Conservation (phyloP, 2,797 vertebrate species). For the Ispidina lecontei region DNA sequence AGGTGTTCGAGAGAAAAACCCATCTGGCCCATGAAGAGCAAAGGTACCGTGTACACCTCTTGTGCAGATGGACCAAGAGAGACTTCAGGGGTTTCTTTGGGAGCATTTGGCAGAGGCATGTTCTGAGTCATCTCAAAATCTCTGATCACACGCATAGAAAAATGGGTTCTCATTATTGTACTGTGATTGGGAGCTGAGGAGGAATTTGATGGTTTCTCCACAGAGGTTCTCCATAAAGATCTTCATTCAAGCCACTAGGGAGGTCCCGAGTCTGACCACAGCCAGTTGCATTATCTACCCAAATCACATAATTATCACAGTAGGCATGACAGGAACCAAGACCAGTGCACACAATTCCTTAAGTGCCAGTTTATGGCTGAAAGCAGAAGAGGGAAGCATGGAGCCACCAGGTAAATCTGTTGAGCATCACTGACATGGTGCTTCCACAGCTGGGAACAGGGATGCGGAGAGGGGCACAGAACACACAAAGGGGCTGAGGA, state of each 20-base stretch:
- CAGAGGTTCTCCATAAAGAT: not conserved
- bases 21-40: not conserved
- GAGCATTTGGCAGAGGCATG: not conserved
- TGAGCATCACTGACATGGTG: not conserved
- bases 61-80: not conserved
- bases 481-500: not conserved
- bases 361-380: not conserved
- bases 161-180: rapidly evolving
- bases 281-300: not conserved
- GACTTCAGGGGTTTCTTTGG: not conserved
- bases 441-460: not conserved
- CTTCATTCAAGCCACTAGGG: not conserved
- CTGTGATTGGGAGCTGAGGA: not conserved
- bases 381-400: not conserved
- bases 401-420: not conserved
- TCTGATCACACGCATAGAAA: not conserved
- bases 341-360: not conserved
- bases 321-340: not conserved
- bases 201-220: not conserved
- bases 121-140: not conserved
- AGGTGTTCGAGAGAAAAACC: not conserved
- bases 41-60: not conserved
- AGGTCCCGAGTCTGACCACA: not conserved
- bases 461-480: not conserved
- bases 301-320: not conserved